Percentiles rank a stretch among this genome's conserved stretches.
Conservation (phyloP, 2,113 vertebrate species). For the Boleophthalmus pectinirostris region DNA sequence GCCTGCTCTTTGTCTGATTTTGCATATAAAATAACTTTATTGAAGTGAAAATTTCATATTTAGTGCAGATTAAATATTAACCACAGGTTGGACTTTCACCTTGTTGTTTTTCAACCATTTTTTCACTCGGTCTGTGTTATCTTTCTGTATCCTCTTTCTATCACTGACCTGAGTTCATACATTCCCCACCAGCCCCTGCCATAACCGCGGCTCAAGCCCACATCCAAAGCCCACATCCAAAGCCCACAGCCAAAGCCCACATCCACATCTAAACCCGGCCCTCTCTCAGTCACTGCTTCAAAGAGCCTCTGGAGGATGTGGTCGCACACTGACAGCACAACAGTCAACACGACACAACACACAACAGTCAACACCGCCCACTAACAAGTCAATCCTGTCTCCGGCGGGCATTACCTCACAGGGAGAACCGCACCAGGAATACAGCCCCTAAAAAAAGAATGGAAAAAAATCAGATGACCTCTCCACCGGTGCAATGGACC, state of each 20-base stretch:
- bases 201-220: slow-evolving; percentile 42
- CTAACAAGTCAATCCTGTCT: slow-evolving; percentile 27
- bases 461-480: slow-evolving; percentile 45
- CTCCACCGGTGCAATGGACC: slow-evolving; percentile 56
- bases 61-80: not conserved
- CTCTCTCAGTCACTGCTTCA: slow-evolving; percentile 39
- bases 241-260: not conserved
- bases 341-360: not conserved
- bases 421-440: slow-evolving; percentile 26
- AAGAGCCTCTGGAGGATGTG: slow-evolving; percentile 39
- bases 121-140: slow-evolving; percentile 7
- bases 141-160: slow-evolving; percentile 30
- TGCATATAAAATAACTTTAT: not conserved
- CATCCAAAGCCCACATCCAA: slow-evolving; percentile 15
- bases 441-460: slow-evolving; percentile 14
- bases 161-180: slow-evolving; percentile 23
- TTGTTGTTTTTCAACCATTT: not conserved
- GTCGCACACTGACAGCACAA: slow-evolving; percentile 25
- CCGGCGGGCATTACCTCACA: slow-evolving; percentile 20
- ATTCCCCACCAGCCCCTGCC: slow-evolving; percentile 29
- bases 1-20: not conserved
- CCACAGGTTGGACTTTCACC: not conserved
- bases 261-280: not conserved
- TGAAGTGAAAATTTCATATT: not conserved
- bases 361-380: slow-evolving; percentile 1